These are phyloP conservation scores for Scortum barcoo DNA, from an alignment of 2,113 vertebrate genomes.

Conservation along the genomic window DNA sequence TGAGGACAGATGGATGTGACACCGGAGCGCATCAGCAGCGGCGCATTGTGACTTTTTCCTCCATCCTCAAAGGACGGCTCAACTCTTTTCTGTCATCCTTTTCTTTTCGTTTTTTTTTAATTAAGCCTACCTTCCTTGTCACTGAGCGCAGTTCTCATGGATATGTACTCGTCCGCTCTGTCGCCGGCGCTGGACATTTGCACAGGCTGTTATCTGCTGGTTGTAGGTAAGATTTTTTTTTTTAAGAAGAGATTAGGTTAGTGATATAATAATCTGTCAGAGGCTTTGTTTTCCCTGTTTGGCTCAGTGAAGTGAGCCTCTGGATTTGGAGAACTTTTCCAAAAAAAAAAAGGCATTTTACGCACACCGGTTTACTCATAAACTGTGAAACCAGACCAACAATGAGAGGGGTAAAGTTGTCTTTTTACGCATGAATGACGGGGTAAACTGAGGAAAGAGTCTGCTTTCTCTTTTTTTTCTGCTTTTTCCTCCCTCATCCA, in stretches of 20 bases:
- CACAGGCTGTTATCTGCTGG: slow-evolving; percentile 84
- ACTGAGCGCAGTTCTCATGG: slow-evolving; percentile 60
- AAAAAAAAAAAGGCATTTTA: neutral
- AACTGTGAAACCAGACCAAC: neutral
- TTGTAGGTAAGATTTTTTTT: slow-evolving; percentile 89
- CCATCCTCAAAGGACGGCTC: slow-evolving; percentile 1
- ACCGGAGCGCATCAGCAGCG: neutral
- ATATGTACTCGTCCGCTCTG: slow-evolving; percentile 86
- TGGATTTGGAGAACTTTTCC: neutral
- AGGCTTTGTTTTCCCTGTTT: no score
- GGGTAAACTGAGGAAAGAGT: neutral
- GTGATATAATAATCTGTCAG: neutral
- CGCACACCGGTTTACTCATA: neutral
- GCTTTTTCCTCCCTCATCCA: neutral
- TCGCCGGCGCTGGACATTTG: slow-evolving; percentile 86
- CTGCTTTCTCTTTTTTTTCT: neutral
- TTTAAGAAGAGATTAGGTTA: no score
- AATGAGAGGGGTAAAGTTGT: neutral
- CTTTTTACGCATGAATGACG: neutral
- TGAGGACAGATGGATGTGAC: slow-evolving; percentile 62
- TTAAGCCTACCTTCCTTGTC: neutral
- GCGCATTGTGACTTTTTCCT: neutral
- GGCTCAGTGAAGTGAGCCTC: neutral
- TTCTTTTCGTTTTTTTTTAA: no score
- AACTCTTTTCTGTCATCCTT: neutral